phyloP scores from a whole-genome alignment of 2,797 vertebrate genomes.

The Acestrorhynchus altus region DNA sequence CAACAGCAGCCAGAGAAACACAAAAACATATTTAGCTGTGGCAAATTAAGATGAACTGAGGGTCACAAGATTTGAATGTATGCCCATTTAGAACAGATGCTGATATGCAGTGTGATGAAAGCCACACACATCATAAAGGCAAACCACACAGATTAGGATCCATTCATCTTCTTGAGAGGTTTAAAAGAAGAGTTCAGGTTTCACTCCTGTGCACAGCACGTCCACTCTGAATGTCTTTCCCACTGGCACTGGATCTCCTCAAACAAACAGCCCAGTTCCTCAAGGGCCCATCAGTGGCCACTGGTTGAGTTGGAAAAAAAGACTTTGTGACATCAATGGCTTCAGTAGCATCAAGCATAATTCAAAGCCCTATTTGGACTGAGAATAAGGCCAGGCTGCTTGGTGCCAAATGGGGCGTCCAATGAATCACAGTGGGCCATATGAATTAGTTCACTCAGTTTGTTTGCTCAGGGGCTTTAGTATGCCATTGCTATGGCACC shows the following conservation, averaged over 20 bases:
- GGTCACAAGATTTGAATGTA: constrained; percentile 58
- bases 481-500: background rate
- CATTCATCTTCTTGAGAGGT: constrained; percentile 36
- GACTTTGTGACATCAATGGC: background rate
- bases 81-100: constrained; percentile 55
- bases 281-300: background rate
- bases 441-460: constrained; percentile 1
- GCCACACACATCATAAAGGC: constrained; percentile 15
- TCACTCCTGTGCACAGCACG: background rate
- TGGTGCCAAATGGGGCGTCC: constrained; percentile 6
- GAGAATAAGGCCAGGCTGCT: constrained; percentile 13
- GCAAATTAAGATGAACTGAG: constrained; percentile 44
- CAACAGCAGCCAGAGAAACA: constrained; percentile 3
- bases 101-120: constrained; percentile 21
- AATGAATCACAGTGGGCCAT: background rate
- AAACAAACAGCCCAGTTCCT: constrained; percentile 30
- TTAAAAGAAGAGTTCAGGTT: constrained; percentile 25
- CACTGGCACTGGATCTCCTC: constrained; percentile 35
- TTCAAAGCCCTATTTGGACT: constrained; percentile 21
- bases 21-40: constrained; percentile 28
- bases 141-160: constrained; percentile 38
- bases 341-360: background rate
- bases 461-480: background rate
- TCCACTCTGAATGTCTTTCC: constrained; percentile 37
- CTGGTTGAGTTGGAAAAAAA: background rate